Conservation (phyloP, 2,113 vertebrate species). For the Upupa epops region DNA sequence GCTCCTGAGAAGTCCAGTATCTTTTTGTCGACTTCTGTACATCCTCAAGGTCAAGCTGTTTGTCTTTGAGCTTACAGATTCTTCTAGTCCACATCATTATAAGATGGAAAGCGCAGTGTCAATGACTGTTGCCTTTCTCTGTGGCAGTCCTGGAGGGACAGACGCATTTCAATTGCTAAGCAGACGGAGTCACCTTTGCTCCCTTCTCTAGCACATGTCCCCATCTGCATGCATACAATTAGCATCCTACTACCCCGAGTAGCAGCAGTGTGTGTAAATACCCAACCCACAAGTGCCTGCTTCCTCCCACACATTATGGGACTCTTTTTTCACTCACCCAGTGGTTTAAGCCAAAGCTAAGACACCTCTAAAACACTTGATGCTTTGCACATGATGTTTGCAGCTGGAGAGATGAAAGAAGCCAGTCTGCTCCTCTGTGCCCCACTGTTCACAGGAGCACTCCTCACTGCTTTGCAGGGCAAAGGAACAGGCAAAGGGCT, state of each 20-base stretch:
- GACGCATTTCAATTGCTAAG: not conserved
- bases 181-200: not conserved
- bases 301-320: not conserved
- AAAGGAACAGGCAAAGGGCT: not conserved
- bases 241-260: not conserved
- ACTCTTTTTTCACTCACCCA: not conserved
- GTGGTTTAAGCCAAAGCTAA: not conserved
- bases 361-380: not conserved
- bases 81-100: not conserved
- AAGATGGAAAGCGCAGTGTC: not conserved
- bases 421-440: not conserved
- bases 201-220: not conserved
- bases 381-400: not conserved
- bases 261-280: not conserved
- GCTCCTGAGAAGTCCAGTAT: not conserved
- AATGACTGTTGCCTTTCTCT: not conserved
- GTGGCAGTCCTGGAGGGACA: not conserved
- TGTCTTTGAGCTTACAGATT: not conserved
- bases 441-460: not conserved
- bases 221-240: not conserved
- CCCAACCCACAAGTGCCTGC: not conserved
- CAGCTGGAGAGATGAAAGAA: conserved; percentile 8
- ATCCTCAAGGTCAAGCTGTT: not conserved
- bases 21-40: not conserved
- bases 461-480: not conserved